Base-by-base conservation (phyloP, 2,113 vertebrate species). In the Butorides virescens region DNA sequence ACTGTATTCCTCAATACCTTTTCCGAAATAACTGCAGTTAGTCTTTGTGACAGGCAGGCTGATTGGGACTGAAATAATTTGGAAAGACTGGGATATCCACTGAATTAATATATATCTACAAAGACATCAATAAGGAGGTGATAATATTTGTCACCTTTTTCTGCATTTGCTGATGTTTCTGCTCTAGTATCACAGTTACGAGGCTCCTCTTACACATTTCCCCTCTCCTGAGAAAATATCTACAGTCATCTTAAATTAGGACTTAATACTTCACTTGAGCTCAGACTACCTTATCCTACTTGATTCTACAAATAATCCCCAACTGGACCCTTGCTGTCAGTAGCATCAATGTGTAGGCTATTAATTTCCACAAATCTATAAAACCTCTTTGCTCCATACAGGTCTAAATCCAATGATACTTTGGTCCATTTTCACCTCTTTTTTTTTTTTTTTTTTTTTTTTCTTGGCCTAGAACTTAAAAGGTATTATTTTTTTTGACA, bases 21-120 rank as follows among this genome's bases (percentile, higher is more conserved):
- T 86, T 80, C 9, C 15, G 12, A 52, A 82, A 44, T 39, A 72
- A 39, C 30, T 16, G 8, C 53, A 3, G 0, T 53, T 47, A 18
- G 34, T 88, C 18, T 94, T 16, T 39, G 58, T 72, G 63, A 73
- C 67, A 80, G 12, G 10, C 10, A 44, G 49, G 21, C 29, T 95
- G 79, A 93, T 49, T 88, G 34, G 34, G 50, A 70, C 36, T 19
- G 46, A 91, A 91, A 86, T 65, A 83, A 44, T 70, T 89, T 95
- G 39, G 67, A 73, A 88, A 73, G 72, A 61, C 16, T 80, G 56
- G 27, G 5, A 13, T 5, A 2, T 83, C 66, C 83, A 49, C 14
- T 92, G 49, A 80, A 88, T 88, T 80, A 52, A 34, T 49, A 30
- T 11, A 9, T 39, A 56, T 29, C 49, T 66, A 76, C 25, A 53